These are phyloP conservation scores for Araneus ventricosus DNA, from an alignment of 1,140 invertebrate species.

Conservation along the genomic window DNA sequence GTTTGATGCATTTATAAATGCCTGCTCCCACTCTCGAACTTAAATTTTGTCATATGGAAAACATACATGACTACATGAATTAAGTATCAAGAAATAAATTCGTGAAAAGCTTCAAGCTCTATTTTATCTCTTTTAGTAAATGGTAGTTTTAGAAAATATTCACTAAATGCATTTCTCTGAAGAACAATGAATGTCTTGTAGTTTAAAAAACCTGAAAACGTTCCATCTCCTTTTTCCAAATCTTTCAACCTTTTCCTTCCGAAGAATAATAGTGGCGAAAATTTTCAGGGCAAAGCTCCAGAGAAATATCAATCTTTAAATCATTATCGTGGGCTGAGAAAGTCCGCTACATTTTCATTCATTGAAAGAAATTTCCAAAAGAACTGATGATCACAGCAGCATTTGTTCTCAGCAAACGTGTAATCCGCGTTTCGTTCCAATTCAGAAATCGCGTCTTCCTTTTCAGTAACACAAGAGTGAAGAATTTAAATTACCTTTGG, in stretches of 20 bases:
- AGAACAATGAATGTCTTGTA: neutral
- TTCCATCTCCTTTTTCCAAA: neutral
- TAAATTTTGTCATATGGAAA: no score
- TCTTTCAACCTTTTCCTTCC: neutral
- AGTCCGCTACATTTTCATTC: neutral
- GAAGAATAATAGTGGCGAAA: neutral
- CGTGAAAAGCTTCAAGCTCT: no score
- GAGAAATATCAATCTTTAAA: conserved; percentile 36
- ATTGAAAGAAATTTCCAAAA: neutral
- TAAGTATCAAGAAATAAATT: no score
- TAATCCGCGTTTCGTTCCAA: conserved; percentile 39
- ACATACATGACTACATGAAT: no score
- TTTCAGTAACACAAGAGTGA: conserved; percentile 31
- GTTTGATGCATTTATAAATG: no score
- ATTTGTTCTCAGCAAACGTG: conserved; percentile 38
- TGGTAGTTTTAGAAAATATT: no score
- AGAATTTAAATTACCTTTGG: conserved; percentile 54
- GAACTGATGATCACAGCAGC: neutral
- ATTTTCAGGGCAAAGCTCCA: neutral
- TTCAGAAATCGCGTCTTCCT: conserved; percentile 37
- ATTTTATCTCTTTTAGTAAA: no score
- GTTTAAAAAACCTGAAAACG: neutral
- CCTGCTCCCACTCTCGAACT: no score
- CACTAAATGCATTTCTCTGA: no score
- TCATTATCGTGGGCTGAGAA: neutral